These are phyloP conservation scores for Oreonectes daqikongensis DNA, from an alignment of 2,797 vertebrate genomes.

Conservation along the genomic window DNA sequence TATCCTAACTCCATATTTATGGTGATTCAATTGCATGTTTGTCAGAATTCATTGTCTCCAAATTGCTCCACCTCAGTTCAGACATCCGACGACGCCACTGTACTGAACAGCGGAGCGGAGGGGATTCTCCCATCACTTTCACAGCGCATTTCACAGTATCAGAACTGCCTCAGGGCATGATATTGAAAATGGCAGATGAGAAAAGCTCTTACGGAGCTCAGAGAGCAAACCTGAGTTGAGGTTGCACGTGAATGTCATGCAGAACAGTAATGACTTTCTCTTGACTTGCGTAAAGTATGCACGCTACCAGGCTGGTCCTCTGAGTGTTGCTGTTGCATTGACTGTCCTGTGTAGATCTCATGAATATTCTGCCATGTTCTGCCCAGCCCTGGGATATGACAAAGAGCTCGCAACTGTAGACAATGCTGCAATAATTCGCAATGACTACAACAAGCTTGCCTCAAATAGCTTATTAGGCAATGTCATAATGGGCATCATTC, in stretches of 20 bases:
- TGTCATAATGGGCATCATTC: slow-evolving; percentile 13
- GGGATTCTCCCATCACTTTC: slow-evolving; percentile 71
- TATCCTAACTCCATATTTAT: slow-evolving; percentile 60
- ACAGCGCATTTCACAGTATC: slow-evolving; percentile 76
- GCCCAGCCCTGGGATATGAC: neutral
- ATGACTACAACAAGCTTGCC: slow-evolving; percentile 10
- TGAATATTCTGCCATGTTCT: slow-evolving; percentile 43
- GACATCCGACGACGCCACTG: slow-evolving; percentile 63
- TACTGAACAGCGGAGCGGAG: slow-evolving; percentile 67
- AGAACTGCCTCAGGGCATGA: slow-evolving; percentile 69
- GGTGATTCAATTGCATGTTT: slow-evolving; percentile 55
- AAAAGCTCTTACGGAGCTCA: slow-evolving; percentile 63
- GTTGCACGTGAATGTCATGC: slow-evolving; percentile 56
- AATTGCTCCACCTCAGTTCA: slow-evolving; percentile 61
- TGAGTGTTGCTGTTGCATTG: slow-evolving; percentile 46
- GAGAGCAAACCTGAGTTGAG: slow-evolving; percentile 66
- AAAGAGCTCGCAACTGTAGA: slow-evolving; percentile 16
- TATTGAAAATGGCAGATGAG: slow-evolving; percentile 66
- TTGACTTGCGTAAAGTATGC: slow-evolving; percentile 59
- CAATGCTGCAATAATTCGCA: slow-evolving; percentile 38
- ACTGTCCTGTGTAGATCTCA: slow-evolving; percentile 44
- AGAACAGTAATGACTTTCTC: slow-evolving; percentile 68
- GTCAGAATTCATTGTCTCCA: slow-evolving; percentile 65
- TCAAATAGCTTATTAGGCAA: slow-evolving; percentile 9
- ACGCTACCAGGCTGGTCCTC: slow-evolving; percentile 55